Base-by-base conservation (phyloP, 2,888 invertebrate genomes). In the Pseudococcus viburni region DNA sequence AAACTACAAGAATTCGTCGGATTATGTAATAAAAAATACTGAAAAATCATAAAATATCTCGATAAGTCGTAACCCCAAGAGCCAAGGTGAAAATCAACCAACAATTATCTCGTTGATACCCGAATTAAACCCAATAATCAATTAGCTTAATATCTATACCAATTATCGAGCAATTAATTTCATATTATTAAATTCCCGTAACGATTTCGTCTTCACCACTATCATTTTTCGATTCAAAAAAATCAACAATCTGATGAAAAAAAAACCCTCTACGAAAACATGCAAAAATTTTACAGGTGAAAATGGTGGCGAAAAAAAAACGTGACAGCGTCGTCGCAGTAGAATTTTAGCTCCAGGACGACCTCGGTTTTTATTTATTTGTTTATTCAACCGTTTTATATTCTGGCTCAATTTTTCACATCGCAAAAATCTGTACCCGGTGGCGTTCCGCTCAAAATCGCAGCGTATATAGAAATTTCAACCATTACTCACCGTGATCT, bases 281-380 rank as follows among this genome's bases (percentile, higher is more conserved):
- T n/a, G 1, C 26, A 33, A 33, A 64, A 22, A 22, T 64, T 64
- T 1, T 3, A 19, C 19, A 33, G 42, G 42, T 22, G 22, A 11
- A 64, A 64, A n/a, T n/a, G 9, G 22, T 22, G 3, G 6, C 1
- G 19, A 22, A 64, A 22, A 22, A 64, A 64, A 64, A 19, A 64
- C 64, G 64, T 64, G 64, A 64, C 64, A 64, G 26, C 26, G 26
- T 64, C 22, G 64, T 22, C 64, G 9, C 22, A 64, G 22, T 9
- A 22, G 19, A 22, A 64, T 64, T 64, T 59, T 59, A 59, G 59
- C n/a, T 59, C 15, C 59, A 22, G 11, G 22, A 9, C 22, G 64
- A 64, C 64, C 64, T 64, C 64, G 64, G 64, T 64, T 64, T 64
- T 64, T 64, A 64, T 22, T 11, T 64, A 12, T 64, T 64, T 55